Base-by-base conservation (phyloP, 2,113 vertebrate genomes). In the Axis porcinus region DNA sequence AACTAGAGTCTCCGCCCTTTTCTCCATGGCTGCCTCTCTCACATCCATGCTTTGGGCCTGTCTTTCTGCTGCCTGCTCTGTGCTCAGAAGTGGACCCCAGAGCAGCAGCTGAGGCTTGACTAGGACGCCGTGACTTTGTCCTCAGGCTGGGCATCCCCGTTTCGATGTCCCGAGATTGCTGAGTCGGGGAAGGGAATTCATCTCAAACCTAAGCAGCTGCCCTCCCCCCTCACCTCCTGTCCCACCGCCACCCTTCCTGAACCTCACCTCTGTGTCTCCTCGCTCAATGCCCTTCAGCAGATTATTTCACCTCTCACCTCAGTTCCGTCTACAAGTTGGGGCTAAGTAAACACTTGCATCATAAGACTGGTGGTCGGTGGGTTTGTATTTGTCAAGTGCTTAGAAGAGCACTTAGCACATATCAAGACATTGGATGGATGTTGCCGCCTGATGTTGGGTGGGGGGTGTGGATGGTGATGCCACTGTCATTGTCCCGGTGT, bases 361-460 rank as follows among this genome's bases (percentile, higher is more conserved):
- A 2, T 36, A 78, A 88, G 25, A 17, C 21, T 86, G 62, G 70
- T 50, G 21, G 15, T 74, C 85, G 40, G 36, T 27, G 28, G 79
- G 25, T 28, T 55, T 36, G 0, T 90, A n/a, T 87, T 82, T 91
- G 43, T 36, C 30, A 33, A 36, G n/a, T 76, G 27, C 70, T 84
- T 58, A 78, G 70, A 62, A 67, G 52, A 90, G 25, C 33, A 25
- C 16, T 57, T 27, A 88, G 64, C 27, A 23, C 55, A 4, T 74
- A 5, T 9, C 67, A 16, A 47, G 54, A 47, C 28, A n/a, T 14
- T 52, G 28, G 52, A 25, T 52, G 60, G n/a, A 11, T 19, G 28
- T 17, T 33, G 12, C 17, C 19, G 0, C 60, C 7, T 55, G 12
- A n/a, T 13, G 33, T 2, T 30, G 50, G 33, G 8, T 4, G 1